Conservation (phyloP, 2,113 vertebrate genomes). For the Turdus rufiventris region DNA sequence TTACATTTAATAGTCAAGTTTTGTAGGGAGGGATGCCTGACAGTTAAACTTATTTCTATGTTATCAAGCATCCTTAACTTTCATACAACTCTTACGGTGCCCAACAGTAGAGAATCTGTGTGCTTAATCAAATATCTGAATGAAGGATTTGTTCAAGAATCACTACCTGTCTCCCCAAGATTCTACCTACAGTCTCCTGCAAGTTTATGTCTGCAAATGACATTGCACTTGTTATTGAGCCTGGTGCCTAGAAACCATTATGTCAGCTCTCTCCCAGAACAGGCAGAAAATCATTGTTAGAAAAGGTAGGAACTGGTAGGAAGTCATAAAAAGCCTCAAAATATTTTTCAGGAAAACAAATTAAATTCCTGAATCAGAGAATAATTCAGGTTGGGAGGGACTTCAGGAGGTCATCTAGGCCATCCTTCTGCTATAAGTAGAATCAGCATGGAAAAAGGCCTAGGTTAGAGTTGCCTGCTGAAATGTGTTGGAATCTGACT, state of each 20-base stretch:
- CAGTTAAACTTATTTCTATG: not conserved
- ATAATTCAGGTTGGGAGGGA: not conserved
- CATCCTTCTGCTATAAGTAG: not conserved
- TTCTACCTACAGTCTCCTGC: not conserved
- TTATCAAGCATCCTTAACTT: not conserved
- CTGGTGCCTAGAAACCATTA: not conserved
- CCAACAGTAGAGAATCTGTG: not conserved
- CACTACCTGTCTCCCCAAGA: not conserved
- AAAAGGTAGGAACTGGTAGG: not conserved
- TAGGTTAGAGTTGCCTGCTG: not conserved
- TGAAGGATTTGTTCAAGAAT: not conserved
- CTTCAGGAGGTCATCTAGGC: not conserved
- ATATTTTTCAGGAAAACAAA: not conserved
- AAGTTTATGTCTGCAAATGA: not conserved
- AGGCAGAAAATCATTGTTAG: not conserved
- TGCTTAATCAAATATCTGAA: not conserved
- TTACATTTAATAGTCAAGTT: not conserved
- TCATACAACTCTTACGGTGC: not conserved
- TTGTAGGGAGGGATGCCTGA: not conserved
- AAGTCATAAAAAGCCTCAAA: not conserved
- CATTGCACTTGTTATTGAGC: not conserved
- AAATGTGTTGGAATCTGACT: not conserved
- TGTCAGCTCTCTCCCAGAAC: not conserved
- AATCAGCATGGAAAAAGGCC: not conserved
- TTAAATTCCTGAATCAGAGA: not conserved